Conservation (phyloP, 2,888 invertebrate species). For the Priocnemis perturbator region DNA sequence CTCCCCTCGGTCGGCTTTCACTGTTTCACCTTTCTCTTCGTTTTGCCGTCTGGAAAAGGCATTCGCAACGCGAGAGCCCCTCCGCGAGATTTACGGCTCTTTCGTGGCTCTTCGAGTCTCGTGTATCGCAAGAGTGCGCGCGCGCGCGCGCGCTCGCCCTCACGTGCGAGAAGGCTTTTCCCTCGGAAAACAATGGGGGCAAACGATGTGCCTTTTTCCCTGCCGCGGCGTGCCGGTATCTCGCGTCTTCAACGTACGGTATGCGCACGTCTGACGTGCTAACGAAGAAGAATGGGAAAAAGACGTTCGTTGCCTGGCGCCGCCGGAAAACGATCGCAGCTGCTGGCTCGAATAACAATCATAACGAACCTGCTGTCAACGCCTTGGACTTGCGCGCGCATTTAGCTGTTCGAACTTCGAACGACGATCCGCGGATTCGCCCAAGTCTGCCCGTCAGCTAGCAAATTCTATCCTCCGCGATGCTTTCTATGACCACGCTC, state of each 20-base stretch:
- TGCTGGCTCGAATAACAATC: too few relatives aligned
- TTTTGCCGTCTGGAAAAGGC: constrained; percentile 21
- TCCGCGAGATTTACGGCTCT: constrained; percentile 47
- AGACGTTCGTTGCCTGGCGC: constrained; percentile 5
- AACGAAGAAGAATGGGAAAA: constrained; percentile 30
- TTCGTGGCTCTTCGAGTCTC: constrained; percentile 33
- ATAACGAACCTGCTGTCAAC: too few relatives aligned
- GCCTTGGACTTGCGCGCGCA: too few relatives aligned
- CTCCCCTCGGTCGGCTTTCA: not conserved
- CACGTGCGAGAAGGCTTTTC: not conserved
- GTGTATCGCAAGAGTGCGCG: not conserved
- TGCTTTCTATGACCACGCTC: too few relatives aligned
- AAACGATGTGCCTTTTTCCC: constrained; percentile 9
- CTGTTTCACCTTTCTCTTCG: not conserved
- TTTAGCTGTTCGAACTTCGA: too few relatives aligned
- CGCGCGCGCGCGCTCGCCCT: too few relatives aligned
- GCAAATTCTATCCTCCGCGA: too few relatives aligned
- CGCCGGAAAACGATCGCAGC: not conserved
- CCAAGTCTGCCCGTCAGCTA: too few relatives aligned
- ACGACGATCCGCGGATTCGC: too few relatives aligned
- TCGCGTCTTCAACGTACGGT: constrained; percentile 12
- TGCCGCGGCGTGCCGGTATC: constrained; percentile 9
- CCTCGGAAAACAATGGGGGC: constrained; percentile 23
- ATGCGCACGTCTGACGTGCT: constrained; percentile 13
- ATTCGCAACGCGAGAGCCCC: constrained; percentile 13